Evolutionary conservation across 92 coral and sea anemone genomes (phyloP).

Genomic region (Hydrozoanthus gracilis): DNA sequence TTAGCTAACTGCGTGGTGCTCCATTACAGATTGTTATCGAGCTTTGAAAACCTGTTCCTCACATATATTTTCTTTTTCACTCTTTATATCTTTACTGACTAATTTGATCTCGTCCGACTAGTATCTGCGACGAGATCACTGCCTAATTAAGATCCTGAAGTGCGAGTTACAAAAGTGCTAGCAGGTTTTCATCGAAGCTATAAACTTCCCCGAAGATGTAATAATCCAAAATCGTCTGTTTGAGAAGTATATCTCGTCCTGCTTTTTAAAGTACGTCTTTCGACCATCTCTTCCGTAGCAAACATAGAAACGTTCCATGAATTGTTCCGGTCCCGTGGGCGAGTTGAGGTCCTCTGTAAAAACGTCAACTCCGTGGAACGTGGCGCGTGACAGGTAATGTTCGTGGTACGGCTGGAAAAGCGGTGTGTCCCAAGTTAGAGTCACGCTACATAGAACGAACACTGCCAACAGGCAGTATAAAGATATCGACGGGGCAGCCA

Average conservation of each 20-base stretch:
- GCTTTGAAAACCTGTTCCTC: too few relatives aligned
- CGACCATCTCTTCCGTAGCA: slow-evolving; percentile 97
- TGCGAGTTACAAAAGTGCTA: slow-evolving; percentile 10
- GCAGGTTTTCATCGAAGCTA: slow-evolving; percentile 97
- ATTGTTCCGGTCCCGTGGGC: slow-evolving; percentile 90
- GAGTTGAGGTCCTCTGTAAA: slow-evolving; percentile 94
- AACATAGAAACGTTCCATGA: slow-evolving; percentile 94
- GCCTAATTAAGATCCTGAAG: too few relatives aligned
- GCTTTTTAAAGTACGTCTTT: slow-evolving; percentile 91
- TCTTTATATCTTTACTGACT: too few relatives aligned
- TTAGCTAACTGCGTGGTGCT: too few relatives aligned
- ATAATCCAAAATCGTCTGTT: slow-evolving; percentile 96
- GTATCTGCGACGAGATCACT: too few relatives aligned
- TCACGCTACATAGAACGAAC: slow-evolving; percentile 92
- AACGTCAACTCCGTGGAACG: slow-evolving; percentile 94
- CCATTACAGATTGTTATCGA: too few relatives aligned
- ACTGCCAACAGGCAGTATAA: slow-evolving; percentile 87
- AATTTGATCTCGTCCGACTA: too few relatives aligned
- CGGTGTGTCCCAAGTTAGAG: slow-evolving; percentile 96
- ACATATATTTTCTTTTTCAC: too few relatives aligned
- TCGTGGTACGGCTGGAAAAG: slow-evolving; percentile 94
- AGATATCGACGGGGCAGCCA: slow-evolving; percentile 65
- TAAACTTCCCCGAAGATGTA: slow-evolving; percentile 87
- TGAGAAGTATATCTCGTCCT: slow-evolving; percentile 91
- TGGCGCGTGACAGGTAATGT: slow-evolving; percentile 89